Percentiles rank a stretch among this genome's conserved stretches.
phyloP scores from a whole-genome alignment of 2,113 vertebrate species.

The Sclerurus mexicanus region DNA sequence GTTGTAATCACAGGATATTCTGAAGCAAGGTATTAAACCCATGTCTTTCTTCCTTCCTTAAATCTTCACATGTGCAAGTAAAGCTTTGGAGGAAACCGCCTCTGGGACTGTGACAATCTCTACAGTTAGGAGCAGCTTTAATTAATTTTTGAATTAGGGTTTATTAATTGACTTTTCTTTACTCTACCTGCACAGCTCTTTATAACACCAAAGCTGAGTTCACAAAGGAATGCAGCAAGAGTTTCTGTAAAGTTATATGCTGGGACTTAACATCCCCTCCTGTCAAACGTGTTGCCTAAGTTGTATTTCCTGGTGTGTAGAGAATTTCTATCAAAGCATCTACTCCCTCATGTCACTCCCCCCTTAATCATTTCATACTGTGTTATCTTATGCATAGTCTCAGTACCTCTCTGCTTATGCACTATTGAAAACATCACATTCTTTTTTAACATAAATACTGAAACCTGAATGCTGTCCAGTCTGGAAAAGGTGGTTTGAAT shows the following conservation, averaged over 20 bases:
- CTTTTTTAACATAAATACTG: not conserved
- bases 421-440: not conserved
- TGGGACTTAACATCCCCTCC: not conserved
- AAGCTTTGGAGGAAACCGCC: not conserved
- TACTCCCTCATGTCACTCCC: not conserved
- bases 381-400: not conserved
- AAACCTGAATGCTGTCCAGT: not conserved
- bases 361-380: not conserved
- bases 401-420: not conserved
- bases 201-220: constrained; percentile 50
- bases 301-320: not conserved
- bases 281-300: constrained; percentile 23
- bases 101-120: not conserved
- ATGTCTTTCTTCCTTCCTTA: not conserved
- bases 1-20: not conserved
- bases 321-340: not conserved
- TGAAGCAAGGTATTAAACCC: not conserved
- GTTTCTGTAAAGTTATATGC: constrained; percentile 10
- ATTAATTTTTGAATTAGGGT: constrained; percentile 62
- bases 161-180: constrained; percentile 48
- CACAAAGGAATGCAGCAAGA: constrained; percentile 47
- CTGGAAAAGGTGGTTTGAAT: not conserved
- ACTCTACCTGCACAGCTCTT: constrained; percentile 37
- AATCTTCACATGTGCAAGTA: not conserved
- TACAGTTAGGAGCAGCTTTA: constrained; percentile 42